Conservation (phyloP, 2,113 vertebrate genomes). For the Petrocephalus zakoni region DNA sequence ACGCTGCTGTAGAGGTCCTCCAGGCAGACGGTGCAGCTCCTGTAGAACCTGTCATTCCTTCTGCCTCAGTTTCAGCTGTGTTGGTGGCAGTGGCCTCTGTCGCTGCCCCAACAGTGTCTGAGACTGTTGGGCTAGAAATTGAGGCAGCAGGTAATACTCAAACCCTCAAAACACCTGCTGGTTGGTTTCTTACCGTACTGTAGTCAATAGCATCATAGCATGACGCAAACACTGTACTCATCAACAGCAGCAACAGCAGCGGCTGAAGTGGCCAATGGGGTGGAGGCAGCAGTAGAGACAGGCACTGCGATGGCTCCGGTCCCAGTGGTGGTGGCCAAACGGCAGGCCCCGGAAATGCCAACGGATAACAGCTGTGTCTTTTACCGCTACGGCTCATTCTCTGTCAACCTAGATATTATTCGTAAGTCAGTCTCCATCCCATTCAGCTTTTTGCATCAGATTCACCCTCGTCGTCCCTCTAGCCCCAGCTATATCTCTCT, state of each 20-base stretch:
- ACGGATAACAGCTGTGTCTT: slow-evolving; percentile 62
- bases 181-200: neutral
- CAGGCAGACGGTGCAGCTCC: slow-evolving; percentile 54
- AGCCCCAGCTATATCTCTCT: neutral
- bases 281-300: slow-evolving; percentile 28
- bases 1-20: slow-evolving; percentile 36
- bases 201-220: neutral
- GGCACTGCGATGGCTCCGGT: slow-evolving; percentile 45
- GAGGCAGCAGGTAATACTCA: slow-evolving; percentile 51
- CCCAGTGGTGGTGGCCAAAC: slow-evolving; percentile 68
- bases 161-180: neutral
- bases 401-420: slow-evolving; percentile 70
- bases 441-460: neutral
- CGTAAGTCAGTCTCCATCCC: slow-evolving; percentile 66
- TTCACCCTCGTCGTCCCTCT: neutral
- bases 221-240: neutral
- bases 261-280: slow-evolving; percentile 30
- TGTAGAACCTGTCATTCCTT: slow-evolving; percentile 49
- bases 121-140: slow-evolving; percentile 34
- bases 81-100: slow-evolving; percentile 54
- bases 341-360: slow-evolving; percentile 65
- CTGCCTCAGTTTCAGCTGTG: slow-evolving; percentile 51
- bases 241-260: slow-evolving; percentile 15
- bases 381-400: slow-evolving; percentile 83
- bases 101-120: slow-evolving; percentile 49